Percentiles rank a stretch among this genome's conserved stretches.
Evolutionary conservation across 1,140 invertebrate species (phyloP).

Genomic region (Drosophila repletoides): DNA sequence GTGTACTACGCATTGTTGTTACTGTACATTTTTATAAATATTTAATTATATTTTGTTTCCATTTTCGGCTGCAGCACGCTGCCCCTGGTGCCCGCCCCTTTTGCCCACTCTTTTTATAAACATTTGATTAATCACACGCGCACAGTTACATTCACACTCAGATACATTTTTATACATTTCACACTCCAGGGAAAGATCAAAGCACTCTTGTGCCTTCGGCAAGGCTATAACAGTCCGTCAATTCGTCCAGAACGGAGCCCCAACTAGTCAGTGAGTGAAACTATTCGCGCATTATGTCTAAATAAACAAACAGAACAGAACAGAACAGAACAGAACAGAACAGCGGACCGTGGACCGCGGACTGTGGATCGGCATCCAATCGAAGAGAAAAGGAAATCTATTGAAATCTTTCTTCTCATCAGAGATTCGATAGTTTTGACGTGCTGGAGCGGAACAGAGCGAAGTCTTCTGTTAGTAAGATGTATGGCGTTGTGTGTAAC

Average conservation of each 20-base stretch:
- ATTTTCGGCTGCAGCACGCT: constrained; percentile 43
- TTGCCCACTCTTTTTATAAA: constrained; percentile 43
- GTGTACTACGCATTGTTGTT: constrained; percentile 72
- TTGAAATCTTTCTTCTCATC: constrained; percentile 22
- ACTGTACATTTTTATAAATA: constrained; percentile 76
- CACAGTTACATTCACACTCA: constrained; percentile 16
- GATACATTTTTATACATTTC: constrained; percentile 22
- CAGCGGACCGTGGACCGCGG: too few species aligned
- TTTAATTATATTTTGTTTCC: constrained; percentile 77
- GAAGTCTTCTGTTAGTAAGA: constrained; percentile 36
- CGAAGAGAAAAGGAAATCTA: constrained; percentile 37
- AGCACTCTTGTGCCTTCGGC: constrained; percentile 39
- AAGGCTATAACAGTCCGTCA: constrained; percentile 40
- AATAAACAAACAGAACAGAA: constrained; percentile 70
- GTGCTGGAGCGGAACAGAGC: not conserved
- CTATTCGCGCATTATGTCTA: constrained; percentile 79
- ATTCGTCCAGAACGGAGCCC: constrained; percentile 25
- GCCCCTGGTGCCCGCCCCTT: not conserved
- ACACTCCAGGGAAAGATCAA: constrained; percentile 65
- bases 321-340: too few species aligned
- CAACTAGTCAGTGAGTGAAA: constrained; percentile 62
- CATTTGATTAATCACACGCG: constrained; percentile 73
- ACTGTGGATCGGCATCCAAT: constrained; percentile 42
- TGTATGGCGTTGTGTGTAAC: constrained; percentile 41
- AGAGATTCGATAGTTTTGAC: constrained; percentile 30